A percentile compares a stretch with the other conserved stretches of the same genome.
Conservation (phyloP, 2,888 invertebrate species). For the Aleiodes alternator region DNA sequence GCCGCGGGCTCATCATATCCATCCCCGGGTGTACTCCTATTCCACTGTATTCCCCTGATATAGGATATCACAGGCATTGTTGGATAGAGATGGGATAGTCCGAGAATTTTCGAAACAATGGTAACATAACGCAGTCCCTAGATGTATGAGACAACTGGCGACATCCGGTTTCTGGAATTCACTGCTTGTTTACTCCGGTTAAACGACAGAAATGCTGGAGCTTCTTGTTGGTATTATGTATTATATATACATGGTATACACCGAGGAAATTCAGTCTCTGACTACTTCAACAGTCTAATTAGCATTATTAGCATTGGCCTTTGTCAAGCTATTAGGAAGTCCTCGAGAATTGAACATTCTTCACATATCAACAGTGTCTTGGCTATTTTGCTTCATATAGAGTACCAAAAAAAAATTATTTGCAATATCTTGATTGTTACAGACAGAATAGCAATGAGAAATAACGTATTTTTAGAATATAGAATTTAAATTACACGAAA, state of each 20-base stretch:
- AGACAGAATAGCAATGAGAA: no score
- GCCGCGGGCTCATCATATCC: slow-evolving; percentile 48
- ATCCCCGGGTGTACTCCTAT: slow-evolving; percentile 49
- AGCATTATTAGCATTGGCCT: slow-evolving; percentile 10
- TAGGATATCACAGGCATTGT: slow-evolving; percentile 63
- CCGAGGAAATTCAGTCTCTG: background rate
- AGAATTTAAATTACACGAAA: background rate
- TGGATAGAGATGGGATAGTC: slow-evolving; percentile 40
- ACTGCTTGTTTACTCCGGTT: slow-evolving; percentile 24
- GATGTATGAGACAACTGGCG: slow-evolving; percentile 54
- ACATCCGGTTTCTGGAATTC: slow-evolving; percentile 35
- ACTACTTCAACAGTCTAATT: slow-evolving; percentile 14
- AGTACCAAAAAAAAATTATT: no score
- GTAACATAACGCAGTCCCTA: slow-evolving; percentile 54
- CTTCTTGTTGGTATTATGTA: slow-evolving; percentile 16
- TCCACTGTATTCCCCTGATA: slow-evolving; percentile 58
- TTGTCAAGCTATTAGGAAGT: slow-evolving; percentile 19
- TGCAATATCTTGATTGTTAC: no score
- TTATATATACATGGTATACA: background rate
- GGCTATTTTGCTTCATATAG: no score
- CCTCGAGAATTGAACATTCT: slow-evolving; percentile 4
- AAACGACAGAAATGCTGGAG: slow-evolving; percentile 30
- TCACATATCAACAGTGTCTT: no score
- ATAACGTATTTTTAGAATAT: no score
- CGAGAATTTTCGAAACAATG: slow-evolving; percentile 62